phyloP scores from a whole-genome alignment of 2,113 vertebrate species.

The Silurus meridionalis region DNA sequence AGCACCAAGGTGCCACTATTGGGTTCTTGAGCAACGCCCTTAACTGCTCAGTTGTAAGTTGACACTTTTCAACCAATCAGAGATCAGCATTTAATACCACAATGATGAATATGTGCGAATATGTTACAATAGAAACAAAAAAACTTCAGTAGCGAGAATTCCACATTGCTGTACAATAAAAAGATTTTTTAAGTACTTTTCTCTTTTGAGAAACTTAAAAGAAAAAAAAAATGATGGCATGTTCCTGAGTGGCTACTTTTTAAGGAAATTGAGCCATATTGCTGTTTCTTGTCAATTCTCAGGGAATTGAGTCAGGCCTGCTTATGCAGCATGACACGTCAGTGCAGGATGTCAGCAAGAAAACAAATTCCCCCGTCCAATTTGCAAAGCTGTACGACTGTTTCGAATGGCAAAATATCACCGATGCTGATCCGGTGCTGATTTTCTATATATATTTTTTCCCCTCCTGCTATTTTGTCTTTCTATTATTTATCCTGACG shows the following conservation, averaged over 20 bases:
- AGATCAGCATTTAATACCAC: too few relatives aligned
- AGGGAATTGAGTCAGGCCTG: conserved; percentile 62
- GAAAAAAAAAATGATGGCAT: neutral
- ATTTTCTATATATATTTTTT: conserved; percentile 55
- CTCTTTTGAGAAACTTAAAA: neutral
- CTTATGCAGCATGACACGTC: conserved; percentile 66
- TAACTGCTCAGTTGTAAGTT: too few relatives aligned
- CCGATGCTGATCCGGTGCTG: conserved; percentile 64
- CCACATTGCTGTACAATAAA: neutral
- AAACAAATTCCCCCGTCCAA: conserved; percentile 71
- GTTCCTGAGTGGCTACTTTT: neutral
- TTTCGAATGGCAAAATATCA: conserved; percentile 64
- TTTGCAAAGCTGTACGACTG: conserved; percentile 68
- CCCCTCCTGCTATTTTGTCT: neutral
- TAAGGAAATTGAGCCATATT: neutral
- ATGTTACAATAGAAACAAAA: too few relatives aligned
- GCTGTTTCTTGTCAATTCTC: conserved; percentile 71
- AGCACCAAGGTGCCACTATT: too few relatives aligned
- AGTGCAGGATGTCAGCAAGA: conserved; percentile 65
- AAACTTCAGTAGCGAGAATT: neutral
- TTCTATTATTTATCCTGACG: neutral
- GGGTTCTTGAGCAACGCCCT: too few relatives aligned
- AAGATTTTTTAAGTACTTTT: conserved; percentile 59
- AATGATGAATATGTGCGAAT: too few relatives aligned
- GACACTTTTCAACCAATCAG: too few relatives aligned